Conservation (phyloP, 23 tunicate species). For the Ascidia mentula region DNA sequence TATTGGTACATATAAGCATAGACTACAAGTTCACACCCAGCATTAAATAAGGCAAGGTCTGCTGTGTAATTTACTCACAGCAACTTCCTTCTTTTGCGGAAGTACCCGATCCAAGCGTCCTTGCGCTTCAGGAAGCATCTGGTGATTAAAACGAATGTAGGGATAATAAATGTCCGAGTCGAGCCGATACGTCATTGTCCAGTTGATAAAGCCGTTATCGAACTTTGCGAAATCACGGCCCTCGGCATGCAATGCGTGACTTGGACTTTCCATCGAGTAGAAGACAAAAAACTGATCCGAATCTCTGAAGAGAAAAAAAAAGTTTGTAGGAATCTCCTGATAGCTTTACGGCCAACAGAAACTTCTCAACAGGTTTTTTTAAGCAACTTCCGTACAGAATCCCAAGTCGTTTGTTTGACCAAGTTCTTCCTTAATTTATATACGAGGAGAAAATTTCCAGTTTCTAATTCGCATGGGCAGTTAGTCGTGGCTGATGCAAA, state of each 20-base stretch:
- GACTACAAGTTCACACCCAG: too few species aligned
- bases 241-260: background rate
- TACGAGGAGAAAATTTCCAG: too few species aligned
- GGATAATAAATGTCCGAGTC: slow-evolving; percentile 8
- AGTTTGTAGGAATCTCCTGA: background rate
- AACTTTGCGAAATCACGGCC: background rate
- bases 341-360: too few species aligned
- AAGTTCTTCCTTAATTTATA: too few species aligned
- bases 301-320: background rate
- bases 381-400: too few species aligned
- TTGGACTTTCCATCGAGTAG: background rate
- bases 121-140: background rate
- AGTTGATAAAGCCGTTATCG: background rate
- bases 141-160: background rate
- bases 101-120: background rate
- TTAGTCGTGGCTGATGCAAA: too few species aligned
- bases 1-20: too few species aligned
- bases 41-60: too few species aligned
- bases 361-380: too few species aligned
- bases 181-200: slow-evolving; percentile 19
- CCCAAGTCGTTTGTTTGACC: too few species aligned
- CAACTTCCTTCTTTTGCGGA: background rate
- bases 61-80: too few species aligned
- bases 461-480: too few species aligned
- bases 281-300: slow-evolving; percentile 5